phyloP scores from a whole-genome alignment of 2,113 vertebrate species.

The Paratilapia polleni region DNA sequence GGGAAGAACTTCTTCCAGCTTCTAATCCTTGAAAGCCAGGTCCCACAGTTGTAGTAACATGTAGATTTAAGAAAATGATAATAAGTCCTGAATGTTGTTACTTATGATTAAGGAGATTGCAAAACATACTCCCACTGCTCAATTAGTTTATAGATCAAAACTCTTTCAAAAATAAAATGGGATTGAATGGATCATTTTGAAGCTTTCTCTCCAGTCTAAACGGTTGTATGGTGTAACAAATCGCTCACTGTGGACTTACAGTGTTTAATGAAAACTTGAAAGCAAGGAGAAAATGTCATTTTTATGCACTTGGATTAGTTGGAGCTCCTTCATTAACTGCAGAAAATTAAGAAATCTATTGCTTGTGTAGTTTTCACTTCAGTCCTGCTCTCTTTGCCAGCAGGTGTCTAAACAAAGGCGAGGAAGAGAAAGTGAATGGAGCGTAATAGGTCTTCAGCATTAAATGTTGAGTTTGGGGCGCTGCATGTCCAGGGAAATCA shows the following conservation, averaged over 20 bases:
- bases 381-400: slow-evolving; percentile 37
- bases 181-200: neutral
- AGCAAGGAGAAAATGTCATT: slow-evolving; percentile 45
- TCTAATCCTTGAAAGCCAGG: neutral
- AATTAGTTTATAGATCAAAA: neutral
- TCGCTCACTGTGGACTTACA: neutral
- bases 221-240: slow-evolving; percentile 10
- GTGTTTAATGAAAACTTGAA: slow-evolving; percentile 53
- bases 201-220: slow-evolving; percentile 7
- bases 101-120: neutral
- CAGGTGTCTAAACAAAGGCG: slow-evolving; percentile 50
- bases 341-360: slow-evolving; percentile 36
- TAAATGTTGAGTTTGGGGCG: slow-evolving; percentile 58
- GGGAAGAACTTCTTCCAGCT: neutral
- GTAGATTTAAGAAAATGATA: neutral
- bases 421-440: slow-evolving; percentile 27
- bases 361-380: slow-evolving; percentile 21
- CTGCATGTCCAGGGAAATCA: slow-evolving; percentile 67
- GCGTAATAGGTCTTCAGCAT: slow-evolving; percentile 50
- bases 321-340: slow-evolving; percentile 48
- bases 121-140: neutral
- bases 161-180: neutral
- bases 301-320: slow-evolving; percentile 50
- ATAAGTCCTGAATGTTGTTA: neutral
- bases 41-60: neutral